Conservation (phyloP, 2,797 vertebrate species). For the Schizothorax lantsangensis region DNA sequence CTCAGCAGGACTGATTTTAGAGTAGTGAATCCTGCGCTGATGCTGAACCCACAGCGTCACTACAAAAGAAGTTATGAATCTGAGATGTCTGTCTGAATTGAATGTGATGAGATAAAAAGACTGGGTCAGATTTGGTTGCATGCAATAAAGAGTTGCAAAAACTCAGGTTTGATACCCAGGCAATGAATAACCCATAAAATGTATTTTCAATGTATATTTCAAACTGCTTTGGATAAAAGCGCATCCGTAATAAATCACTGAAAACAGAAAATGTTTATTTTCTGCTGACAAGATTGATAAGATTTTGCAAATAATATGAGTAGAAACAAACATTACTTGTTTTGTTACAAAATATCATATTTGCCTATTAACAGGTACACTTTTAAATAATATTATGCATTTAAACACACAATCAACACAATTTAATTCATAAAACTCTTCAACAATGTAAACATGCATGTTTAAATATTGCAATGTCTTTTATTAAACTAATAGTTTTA, state of each 20-base stretch:
- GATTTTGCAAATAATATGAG: not conserved
- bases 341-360: not conserved
- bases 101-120: not conserved
- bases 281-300: not conserved
- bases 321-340: not conserved
- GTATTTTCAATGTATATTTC: not conserved
- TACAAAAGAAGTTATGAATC: slow-evolving; percentile 2
- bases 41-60: slow-evolving; percentile 20
- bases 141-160: not conserved
- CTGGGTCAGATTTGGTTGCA: not conserved
- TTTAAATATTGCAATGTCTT: not conserved
- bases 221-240: not conserved
- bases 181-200: not conserved
- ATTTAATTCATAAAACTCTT: not conserved
- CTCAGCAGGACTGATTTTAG: not conserved
- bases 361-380: not conserved
- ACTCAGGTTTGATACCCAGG: not conserved
- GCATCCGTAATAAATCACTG: not conserved
- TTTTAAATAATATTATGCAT: not conserved
- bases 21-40: slow-evolving; percentile 3
- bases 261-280: not conserved
- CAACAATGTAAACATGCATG: not conserved
- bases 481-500: not conserved
- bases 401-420: not conserved
- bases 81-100: not conserved